Base-by-base conservation (phyloP, 2,113 vertebrate genomes). In the Notothenia coriiceps region DNA sequence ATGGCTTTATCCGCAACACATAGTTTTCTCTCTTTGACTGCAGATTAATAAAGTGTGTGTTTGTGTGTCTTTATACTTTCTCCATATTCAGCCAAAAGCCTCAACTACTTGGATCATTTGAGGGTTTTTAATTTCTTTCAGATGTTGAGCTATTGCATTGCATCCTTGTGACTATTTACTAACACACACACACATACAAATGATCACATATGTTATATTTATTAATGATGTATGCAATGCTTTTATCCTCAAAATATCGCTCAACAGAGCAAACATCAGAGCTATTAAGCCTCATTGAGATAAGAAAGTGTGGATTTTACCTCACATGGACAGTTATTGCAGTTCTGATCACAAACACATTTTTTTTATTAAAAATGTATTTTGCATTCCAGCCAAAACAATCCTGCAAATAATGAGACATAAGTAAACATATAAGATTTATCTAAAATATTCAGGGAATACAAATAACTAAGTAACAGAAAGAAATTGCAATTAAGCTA, bases 21-120 rank as follows among this genome's bases (percentile, higher is more conserved):
- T 33, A 51, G 62, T 74, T 84, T 82, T 80, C 50, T 71, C 63
- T 72, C n/a, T 59, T 49, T 77, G 61, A 60, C 40, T 67, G 59
- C 62, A 59, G 70, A 75, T 75, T 73, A 70, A 60, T 80, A 46
- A 59, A 87, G 73, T 68, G 65, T 44, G 60, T 44, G 54, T 86
- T 33, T 70, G 11, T 65, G 40, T 46, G 43, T 33, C 2, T 18
- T 47, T 66, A 54, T 20, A 25, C 22, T 22, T 56, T 56, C 18
- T 44, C 17, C 10, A 13, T 46, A 13, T 20, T 66, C 20, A 68
- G 25, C 12, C 33, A 67, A 67, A 49, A 50, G 11, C 18, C 8
- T 72, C 35, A 59, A 20, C 18, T 5, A 13, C n/a, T 59, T 35
- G 35, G 35, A 35, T 35, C 12, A 7, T 57, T 7, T 35, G 7